Evolutionary conservation across 2,888 invertebrate genomes (phyloP), one percentile per base, ranked within the genome.

Genomic region (Parnassius glacialis): DNA sequence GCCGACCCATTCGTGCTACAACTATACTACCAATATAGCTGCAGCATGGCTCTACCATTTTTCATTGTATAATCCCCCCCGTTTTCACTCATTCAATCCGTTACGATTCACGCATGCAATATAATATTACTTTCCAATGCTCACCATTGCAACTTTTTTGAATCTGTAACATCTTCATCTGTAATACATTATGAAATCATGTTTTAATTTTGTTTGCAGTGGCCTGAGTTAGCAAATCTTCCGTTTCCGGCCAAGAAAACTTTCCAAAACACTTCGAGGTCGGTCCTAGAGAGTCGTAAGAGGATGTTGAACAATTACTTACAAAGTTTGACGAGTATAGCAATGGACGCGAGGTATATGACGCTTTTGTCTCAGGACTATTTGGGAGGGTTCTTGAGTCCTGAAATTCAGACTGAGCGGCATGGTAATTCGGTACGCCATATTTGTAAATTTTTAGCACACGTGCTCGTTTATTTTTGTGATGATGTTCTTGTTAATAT

Each of bases 171-270:
- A 16, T 16, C 5, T 34, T 34, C 34, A 34, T 34, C 7, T 34
- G 34, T 34, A 5, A 25, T 34, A 7, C 34, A 34, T 34, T 34
- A 5, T 34, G 5, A 34, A 34, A 34, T 7, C 34, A 5, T 0
- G 34, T 34, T 34, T 34, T 34, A 3, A 53, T 20, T 16, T 55
- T 42, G 11, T 59, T 43, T 52, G 0, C 83, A 97, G 95, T 97
- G 95, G 92, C 95, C 96, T 43, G 95, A 95, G 77, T 84, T 98
- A 25, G 93, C 94, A 0, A 94, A 94, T 72, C 88, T 98, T 44
- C 93, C 95, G 34, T 97, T 98, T 78, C 98, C 98, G 0, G 97
- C 95, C 0, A 99, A 98, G 85, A 97, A 97, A 80, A 96, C 98
- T 54, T 97, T 98, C 83, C 97, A 98, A 78, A 98, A 98, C 79